Evolutionary conservation across 2,797 vertebrate genomes (phyloP), one percentile per base, ranked within the genome.

Genomic region (Schizopygopsis malacanthus): DNA sequence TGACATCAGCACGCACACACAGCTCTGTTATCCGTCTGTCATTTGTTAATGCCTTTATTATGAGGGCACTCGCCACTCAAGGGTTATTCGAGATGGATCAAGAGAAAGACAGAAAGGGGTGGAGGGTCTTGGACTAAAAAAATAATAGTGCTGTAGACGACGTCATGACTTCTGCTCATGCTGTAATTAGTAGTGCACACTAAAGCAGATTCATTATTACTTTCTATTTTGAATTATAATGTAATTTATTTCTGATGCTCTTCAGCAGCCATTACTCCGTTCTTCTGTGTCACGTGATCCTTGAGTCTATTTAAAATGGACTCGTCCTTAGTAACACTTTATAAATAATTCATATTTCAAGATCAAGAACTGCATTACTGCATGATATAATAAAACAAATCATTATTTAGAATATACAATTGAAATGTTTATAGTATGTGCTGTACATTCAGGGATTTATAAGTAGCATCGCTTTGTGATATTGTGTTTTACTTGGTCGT

Each of bases 41-140:
- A 72, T 85, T 63, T 33, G 22, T 79, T 85, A 79, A 72, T 72
- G 41, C 39, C 67, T 85, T 70, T 79, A 79, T 79, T 79, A 72
- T 72, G 61, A 70, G 73, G 63, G 43, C 47, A 22, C 73, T 78
- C 52, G 1, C 37, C 10, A 28, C 52, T 72, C 65, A 70, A 84
- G 47, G 76, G 67, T 71, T 41, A 77, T 84, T 77, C 7, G n/a
- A 78, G 72, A 78, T 67, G n/a, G 45, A 65, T 63, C 3, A 15
- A 83, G 82, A 47, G 13, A 70, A 37, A 65, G 45, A 69, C 25
- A 85, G 79, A 81, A 39, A 59, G 56, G 59, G 10, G 6, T 65
- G 25, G 79, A n/a, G 47, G 79, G 59, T 52, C 79, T 50, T 81
- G 56, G 43, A 25, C 45, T 76, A 52, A 61, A 83, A 75, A 4